These are phyloP conservation scores for Tachuris rubrigastra DNA, from an alignment of 2,113 vertebrate genomes.

Conservation along the genomic window DNA sequence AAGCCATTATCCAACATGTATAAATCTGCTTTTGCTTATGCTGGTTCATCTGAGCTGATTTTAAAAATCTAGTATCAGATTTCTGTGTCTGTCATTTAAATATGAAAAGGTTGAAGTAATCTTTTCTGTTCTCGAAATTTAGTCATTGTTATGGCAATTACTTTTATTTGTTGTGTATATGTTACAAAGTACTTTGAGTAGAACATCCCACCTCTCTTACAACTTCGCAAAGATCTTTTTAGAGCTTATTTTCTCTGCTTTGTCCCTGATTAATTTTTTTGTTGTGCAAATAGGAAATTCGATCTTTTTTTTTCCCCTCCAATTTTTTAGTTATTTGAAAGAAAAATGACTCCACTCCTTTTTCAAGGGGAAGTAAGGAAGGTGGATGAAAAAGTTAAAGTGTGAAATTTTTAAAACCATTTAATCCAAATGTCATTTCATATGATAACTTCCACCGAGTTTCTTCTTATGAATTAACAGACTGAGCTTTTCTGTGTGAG, in stretches of 20 bases:
- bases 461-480: background rate
- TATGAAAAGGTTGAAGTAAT: background rate
- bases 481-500: background rate
- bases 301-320: background rate
- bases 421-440: background rate
- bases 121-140: background rate
- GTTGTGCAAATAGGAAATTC: background rate
- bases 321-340: background rate
- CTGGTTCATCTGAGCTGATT: background rate
- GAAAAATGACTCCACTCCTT: background rate
- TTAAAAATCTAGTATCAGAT: background rate
- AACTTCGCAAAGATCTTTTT: background rate
- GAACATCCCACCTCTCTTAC: background rate
- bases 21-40: slow-evolving; percentile 15
- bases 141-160: background rate
- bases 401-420: background rate
- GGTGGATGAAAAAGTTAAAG: background rate
- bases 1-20: background rate
- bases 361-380: background rate
- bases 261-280: background rate
- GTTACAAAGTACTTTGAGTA: background rate
- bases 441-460: background rate
- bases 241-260: background rate
- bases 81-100: background rate
- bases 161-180: background rate